Evolutionary conservation across 2,113 vertebrate species (phyloP), one percentile per base, ranked within the genome.

Genomic region (Monarcha castaneiventris): DNA sequence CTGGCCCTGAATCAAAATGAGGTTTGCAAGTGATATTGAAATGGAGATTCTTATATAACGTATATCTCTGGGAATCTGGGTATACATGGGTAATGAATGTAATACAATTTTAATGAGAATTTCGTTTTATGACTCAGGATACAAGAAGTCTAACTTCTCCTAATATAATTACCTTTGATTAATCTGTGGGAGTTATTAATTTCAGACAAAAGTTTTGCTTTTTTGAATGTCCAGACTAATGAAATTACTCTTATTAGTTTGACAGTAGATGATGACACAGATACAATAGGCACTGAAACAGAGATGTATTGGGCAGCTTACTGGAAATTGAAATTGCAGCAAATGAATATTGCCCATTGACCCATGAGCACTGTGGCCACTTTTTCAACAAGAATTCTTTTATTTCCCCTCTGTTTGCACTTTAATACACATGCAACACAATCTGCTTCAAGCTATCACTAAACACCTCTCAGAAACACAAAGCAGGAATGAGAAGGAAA

Each of bases 91-190:
- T 96, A 96, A 97, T 95, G 93, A 97, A 96, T 97, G 80, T 86
- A 97, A 96, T 97, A 97, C 93, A 95, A 82, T 93, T 95, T 97
- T 97, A 97, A 97, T 97, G 93, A 97, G 92, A 94, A 96, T 91
- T 97, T 97, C 93, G 91, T 94, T 95, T 97, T 86, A 96, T 97
- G 96, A 96, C 91, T 95, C 90, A 88, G 96, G 94, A 96, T 97
- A 94, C 96, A 94, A 82, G 93, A 90, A 96, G 97, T 96, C 95
- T 97, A 96, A 94, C 92, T 97, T 97, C 91, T 96, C 29, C 71
- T 97, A 94, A 96, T 96, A 90, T 95, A 97, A 97, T 97, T 97
- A 96, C 35, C 92, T 97, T 97, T 97, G 96, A 97, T 97, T 97
- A 97, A 97, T 97, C 94, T 95, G 92, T 85, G 72, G 93, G 96